phyloP scores from a whole-genome alignment of 1,140 invertebrate species.

The Pseudomyrmex pallidus region DNA sequence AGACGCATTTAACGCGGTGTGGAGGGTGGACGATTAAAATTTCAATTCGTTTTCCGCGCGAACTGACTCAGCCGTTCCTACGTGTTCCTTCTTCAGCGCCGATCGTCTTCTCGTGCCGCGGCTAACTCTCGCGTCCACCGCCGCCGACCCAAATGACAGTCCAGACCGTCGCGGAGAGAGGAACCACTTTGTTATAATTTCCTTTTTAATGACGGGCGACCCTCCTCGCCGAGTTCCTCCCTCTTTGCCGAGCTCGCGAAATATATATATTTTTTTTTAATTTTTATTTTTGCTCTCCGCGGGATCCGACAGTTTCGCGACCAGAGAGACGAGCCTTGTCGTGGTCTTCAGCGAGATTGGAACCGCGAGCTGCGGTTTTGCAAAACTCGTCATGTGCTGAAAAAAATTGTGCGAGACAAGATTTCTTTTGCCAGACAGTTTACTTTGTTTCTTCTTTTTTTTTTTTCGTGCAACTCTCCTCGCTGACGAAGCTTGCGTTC shows the following conservation, averaged over 20 bases:
- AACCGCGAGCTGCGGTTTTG: slow-evolving; percentile 23
- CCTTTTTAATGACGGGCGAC: slow-evolving; percentile 73
- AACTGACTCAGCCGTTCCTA: slow-evolving; percentile 76
- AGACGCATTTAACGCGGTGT: slow-evolving; percentile 70
- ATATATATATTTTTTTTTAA: slow-evolving; percentile 71
- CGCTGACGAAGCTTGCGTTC: background rate
- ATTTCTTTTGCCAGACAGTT: background rate
- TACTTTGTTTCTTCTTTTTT: background rate
- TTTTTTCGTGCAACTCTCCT: background rate
- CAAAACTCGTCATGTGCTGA: slow-evolving; percentile 4
- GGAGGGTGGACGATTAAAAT: slow-evolving; percentile 78
- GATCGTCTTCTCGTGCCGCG: slow-evolving; percentile 58
- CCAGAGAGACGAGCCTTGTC: slow-evolving; percentile 30
- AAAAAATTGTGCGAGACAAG: slow-evolving; percentile 23
- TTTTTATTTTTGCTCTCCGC: slow-evolving; percentile 54
- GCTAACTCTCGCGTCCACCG: slow-evolving; percentile 63
- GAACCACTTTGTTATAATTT: slow-evolving; percentile 79
- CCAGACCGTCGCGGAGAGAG: slow-evolving; percentile 68
- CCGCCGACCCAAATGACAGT: slow-evolving; percentile 59
- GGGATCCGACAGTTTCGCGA: slow-evolving; percentile 52
- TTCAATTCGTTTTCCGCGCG: slow-evolving; percentile 79
- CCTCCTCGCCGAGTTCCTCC: slow-evolving; percentile 43
- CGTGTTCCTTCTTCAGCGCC: slow-evolving; percentile 58
- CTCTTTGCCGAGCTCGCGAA: slow-evolving; percentile 54
- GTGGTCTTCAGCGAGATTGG: slow-evolving; percentile 60